Percentiles rank a stretch among this genome's conserved stretches.
phyloP scores from a whole-genome alignment of 2,888 invertebrate species.

The Scelioninae gen. 2 region DNA sequence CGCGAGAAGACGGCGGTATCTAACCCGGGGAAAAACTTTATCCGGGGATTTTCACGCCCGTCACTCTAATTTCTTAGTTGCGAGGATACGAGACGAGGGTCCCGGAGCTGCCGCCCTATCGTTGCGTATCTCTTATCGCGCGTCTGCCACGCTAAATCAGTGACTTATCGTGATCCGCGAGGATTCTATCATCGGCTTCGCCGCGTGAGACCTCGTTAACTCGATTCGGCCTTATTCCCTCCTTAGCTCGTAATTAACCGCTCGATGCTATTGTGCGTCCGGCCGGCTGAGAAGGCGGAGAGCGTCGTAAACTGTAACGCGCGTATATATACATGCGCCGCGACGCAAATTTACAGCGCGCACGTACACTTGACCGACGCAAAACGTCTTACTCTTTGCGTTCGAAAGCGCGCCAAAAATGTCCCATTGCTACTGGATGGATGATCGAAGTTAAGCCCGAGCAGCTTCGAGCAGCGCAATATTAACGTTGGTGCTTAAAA shows the following conservation, averaged over 20 bases:
- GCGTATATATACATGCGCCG: conserved; percentile 43
- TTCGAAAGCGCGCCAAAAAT: too few species aligned
- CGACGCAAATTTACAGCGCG: conserved; percentile 42
- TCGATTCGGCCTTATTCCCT: conserved; percentile 60
- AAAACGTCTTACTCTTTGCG: conserved; percentile 45
- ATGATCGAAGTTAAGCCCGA: too few species aligned
- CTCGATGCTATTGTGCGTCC: conserved; percentile 58
- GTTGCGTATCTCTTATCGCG: conserved; percentile 47
- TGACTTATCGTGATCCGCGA: conserved; percentile 56
- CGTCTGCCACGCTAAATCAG: conserved; percentile 54
- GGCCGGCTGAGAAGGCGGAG: conserved; percentile 46
- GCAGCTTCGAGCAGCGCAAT: too few species aligned
- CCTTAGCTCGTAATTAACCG: conserved; percentile 59
- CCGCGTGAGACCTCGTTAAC: conserved; percentile 60
- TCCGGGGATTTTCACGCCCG: conserved; percentile 49
- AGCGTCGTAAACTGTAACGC: conserved; percentile 56
- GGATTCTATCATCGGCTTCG: conserved; percentile 58
- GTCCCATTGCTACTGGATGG: too few species aligned
- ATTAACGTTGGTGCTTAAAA: too few species aligned
- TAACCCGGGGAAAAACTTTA: conserved; percentile 35
- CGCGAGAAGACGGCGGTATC: conserved; percentile 10
- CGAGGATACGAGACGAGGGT: conserved; percentile 14
- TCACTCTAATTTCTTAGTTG: conserved; percentile 42
- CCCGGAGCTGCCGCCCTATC: conserved; percentile 7
- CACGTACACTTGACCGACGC: conserved; percentile 37